Base-by-base conservation (phyloP, 2,888 invertebrate genomes). In the Agriopis aurantiaria region DNA sequence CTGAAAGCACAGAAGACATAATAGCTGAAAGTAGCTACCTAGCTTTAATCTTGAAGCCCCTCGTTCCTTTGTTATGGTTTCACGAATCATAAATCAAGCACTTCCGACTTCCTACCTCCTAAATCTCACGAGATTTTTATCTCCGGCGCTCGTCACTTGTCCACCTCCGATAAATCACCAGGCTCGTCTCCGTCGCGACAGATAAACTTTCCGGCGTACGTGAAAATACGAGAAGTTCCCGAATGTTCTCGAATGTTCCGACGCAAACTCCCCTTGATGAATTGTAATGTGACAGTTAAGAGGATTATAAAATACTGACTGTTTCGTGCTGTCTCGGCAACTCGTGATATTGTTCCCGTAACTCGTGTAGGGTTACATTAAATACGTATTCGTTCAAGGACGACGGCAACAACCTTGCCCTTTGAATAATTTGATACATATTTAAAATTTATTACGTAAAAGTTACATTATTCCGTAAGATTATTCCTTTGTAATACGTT, bases 171-270 rank as follows among this genome's bases (percentile, higher is more conserved):
- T 83, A 85, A 84, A 86, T 85, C 85, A 83, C 81, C 78, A 72
- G 75, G 73, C 73, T 73, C 75, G 79, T 65, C 78, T 73, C 68
- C 69, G 64, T 68, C 65, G 71, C 80, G 77, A 74, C 82, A 78
- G 79, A 79, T 78, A 80, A 82, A 85, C 84, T 84, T 78, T 77
- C 78, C 74, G 78, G 69, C 78, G 75, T 82, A 80, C 80, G 84
- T 84, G 85, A 82, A 84, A 86, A 86, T 84, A 86, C 77, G 76
- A 73, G 73, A 69, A 65, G 74, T 73, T 73, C 68, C 52, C 49
- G 69, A 76, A 78, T 75, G 69, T 72, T 66, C 63, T 48, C 46
- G 33, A 55, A 68, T 51, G 65, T 66, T 69, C 8, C 72, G 71
- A 48, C 74, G 69, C 72, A 74, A 73, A 74, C 71, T 71, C 73